Evolutionary conservation across 2,797 vertebrate species (phyloP).

Genomic region (Anolis apletophallus): DNA sequence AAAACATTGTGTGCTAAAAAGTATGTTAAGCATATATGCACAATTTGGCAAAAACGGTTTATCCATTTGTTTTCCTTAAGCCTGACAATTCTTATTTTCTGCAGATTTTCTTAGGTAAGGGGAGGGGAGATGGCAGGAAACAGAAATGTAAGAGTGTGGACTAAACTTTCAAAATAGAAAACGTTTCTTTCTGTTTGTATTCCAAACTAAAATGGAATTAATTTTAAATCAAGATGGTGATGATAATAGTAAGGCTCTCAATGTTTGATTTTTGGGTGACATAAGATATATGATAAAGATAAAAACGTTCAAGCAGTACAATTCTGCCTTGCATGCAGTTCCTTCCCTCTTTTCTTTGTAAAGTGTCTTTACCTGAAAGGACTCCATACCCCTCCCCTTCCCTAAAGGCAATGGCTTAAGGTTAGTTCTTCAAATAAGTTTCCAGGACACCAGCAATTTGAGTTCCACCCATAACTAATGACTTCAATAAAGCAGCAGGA

Average conservation of each 20-base stretch:
- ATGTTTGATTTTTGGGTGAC: not conserved
- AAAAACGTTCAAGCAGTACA: no score
- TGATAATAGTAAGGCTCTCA: not conserved
- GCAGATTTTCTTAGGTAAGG: not conserved
- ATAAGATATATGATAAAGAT: no score
- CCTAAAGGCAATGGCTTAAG: not conserved
- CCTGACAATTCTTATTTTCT: not conserved
- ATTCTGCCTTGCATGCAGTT: not conserved
- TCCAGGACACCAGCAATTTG: not conserved
- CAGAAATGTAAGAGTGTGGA: not conserved
- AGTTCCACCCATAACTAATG: not conserved
- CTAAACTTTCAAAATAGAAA: constrained; percentile 11
- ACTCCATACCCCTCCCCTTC: no score
- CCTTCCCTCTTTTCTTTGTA: not conserved
- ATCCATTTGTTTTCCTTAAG: not conserved
- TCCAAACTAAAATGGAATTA: not conserved
- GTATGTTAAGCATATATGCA: not conserved
- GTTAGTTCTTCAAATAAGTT: not conserved
- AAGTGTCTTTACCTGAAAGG: not conserved
- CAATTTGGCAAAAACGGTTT: not conserved
- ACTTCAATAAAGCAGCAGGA: not conserved
- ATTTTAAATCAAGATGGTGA: not conserved
- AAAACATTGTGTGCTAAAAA: not conserved
- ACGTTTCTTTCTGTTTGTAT: no score
- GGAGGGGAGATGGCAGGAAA: not conserved